These are phyloP conservation scores for Hippocampus barbouri DNA, from an alignment of 2,113 vertebrate genomes.

Conservation along the genomic window DNA sequence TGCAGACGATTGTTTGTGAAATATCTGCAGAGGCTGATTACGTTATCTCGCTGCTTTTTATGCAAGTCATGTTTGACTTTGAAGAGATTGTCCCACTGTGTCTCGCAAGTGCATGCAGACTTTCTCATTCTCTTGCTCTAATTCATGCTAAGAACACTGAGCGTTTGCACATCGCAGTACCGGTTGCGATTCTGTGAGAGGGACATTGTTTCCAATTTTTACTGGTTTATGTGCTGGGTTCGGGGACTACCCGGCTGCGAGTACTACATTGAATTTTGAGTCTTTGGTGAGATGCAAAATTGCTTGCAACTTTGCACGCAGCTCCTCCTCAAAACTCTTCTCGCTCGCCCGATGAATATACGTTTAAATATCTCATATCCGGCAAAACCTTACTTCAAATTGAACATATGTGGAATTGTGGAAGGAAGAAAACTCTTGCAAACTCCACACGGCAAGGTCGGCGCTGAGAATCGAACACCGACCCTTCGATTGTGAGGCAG, in stretches of 20 bases:
- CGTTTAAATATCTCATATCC: too few species aligned
- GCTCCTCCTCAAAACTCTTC: too few species aligned
- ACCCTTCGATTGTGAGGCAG: background rate
- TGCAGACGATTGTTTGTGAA: slow-evolving; percentile 8
- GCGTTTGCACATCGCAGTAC: background rate
- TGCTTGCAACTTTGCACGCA: too few species aligned
- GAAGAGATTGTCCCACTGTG: slow-evolving; percentile 11
- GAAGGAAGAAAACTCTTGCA: too few species aligned
- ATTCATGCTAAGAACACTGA: slow-evolving; percentile 1
- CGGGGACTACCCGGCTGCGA: too few species aligned
- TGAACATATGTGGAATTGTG: too few species aligned
- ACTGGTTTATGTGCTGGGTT: too few species aligned
- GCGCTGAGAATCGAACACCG: background rate
- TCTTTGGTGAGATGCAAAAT: too few species aligned
- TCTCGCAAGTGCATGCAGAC: slow-evolving; percentile 1
- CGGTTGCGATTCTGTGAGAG: background rate
- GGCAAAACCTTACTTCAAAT: too few species aligned
- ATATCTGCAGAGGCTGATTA: slow-evolving; percentile 1
- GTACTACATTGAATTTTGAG: too few species aligned
- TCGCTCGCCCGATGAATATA: too few species aligned
- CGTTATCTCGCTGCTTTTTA: background rate
- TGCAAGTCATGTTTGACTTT: slow-evolving; percentile 24
- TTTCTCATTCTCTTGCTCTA: background rate
- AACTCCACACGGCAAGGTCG: too few species aligned
- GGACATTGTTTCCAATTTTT: background rate